Evolutionary conservation across 37 sponge, comb jelly and placozoan species (phyloP), one percentile per base, ranked within the genome.

Genomic region (Axinella damicornis): DNA sequence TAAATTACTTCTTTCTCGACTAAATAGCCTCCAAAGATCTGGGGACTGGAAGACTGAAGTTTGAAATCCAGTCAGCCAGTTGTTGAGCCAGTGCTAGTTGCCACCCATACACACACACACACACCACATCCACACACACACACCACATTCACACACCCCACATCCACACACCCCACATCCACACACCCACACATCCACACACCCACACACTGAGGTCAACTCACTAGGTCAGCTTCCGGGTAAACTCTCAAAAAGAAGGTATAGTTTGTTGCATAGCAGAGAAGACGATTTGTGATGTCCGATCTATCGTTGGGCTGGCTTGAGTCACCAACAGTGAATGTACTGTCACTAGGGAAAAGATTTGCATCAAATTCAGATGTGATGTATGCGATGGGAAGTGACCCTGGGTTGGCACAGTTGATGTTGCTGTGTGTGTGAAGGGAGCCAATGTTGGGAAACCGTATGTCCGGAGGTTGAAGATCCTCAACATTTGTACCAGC

Each of bases 241-340:
- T 73, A 88, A 35, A 78, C 77, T 74, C 84, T 79, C 33, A 92
- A 0, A 61, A 92, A 92, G 84, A 79, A 85, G n/a, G 85, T 80
- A 62, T 84, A 92, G n/a, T n/a, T 0, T 25, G 66, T 70, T 11
- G 73, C 67, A 31, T 56, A 61, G 41, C 57, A 56, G 38, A 92
- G 84, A 19, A 33, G 62, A 5, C 81, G 77, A 69, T 92, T 92
- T 21, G 57, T 65, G 57, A 88, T 88, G 5, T 14, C 5, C 1
- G 20, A 30, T 11, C 74, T 58, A 32, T 92, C 93, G 71, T 83
- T 87, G 17, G 90, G 86, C 1, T 73, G 57, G n/a, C 71, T 82
- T 18, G 32, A 32, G 30, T 57, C 59, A 15, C 78, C 79, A 21
- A 67, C 78, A 22, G 57, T 66, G 38, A 82, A 75, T 5, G 4